Conservation (phyloP, 2,797 vertebrate species). For the Ptychadena robeensis region DNA sequence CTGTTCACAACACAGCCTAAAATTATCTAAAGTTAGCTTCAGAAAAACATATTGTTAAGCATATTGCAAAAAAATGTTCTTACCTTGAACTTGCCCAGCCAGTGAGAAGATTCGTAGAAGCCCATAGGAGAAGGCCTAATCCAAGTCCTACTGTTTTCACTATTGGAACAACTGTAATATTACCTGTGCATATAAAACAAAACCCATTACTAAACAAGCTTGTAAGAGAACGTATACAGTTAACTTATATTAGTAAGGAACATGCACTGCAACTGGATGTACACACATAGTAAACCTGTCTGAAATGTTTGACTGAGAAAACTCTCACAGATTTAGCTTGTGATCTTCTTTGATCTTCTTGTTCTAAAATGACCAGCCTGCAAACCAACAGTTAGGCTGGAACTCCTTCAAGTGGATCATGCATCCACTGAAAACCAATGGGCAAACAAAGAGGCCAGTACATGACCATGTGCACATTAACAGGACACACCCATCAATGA, state of each 20-base stretch:
- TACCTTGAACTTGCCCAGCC: constrained; percentile 93
- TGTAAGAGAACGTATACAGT: not conserved
- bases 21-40: no score
- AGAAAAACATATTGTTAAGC: no score
- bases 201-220: not conserved
- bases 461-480: no score
- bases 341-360: no score
- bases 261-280: not conserved
- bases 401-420: no score
- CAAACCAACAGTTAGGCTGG: no score
- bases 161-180: constrained; percentile 83
- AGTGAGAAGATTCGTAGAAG: constrained; percentile 84
- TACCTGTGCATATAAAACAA: constrained; percentile 76
- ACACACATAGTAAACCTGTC: not conserved
- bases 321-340: no score
- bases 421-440: no score
- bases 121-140: constrained; percentile 89
- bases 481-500: no score
- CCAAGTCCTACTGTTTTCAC: constrained; percentile 89
- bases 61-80: not conserved
- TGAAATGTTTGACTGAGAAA: not conserved
- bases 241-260: not conserved
- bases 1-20: no score
- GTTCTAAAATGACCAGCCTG: no score
- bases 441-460: no score